Conservation (phyloP, 2,113 vertebrate species). For the Ammodramus savannarum region DNA sequence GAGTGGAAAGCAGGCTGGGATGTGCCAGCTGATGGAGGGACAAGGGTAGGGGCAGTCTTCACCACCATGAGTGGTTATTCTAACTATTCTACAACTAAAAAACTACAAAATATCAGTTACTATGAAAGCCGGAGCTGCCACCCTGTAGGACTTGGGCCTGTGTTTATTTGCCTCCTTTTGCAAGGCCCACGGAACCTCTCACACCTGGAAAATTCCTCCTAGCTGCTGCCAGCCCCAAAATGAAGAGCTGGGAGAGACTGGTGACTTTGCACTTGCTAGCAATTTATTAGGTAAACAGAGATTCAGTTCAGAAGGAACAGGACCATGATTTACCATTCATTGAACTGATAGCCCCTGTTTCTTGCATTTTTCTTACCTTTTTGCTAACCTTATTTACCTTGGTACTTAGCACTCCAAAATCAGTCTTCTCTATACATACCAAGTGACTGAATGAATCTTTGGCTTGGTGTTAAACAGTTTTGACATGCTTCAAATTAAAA, state of each 20-base stretch:
- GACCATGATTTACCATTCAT: not conserved
- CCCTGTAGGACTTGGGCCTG: not conserved
- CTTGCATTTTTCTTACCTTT: not conserved
- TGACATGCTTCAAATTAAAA: not conserved
- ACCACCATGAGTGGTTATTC: not conserved
- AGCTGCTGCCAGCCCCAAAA: not conserved
- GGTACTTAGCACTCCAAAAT: not conserved
- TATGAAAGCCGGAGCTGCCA: not conserved
- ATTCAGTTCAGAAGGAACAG: not conserved
- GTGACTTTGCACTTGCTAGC: not conserved
- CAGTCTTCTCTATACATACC: not conserved
- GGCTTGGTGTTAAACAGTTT: not conserved
- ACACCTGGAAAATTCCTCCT: not conserved
- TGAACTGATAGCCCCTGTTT: not conserved
- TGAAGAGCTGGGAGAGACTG: not conserved
- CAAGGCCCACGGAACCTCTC: not conserved
- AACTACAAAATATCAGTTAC: not conserved
- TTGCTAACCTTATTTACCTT: not conserved
- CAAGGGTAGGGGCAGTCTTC: not conserved
- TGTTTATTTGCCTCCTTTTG: not conserved
- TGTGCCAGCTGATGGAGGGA: not conserved
- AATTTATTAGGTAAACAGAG: not conserved
- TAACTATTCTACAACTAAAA: not conserved
- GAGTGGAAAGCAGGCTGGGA: not conserved
- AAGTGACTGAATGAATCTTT: not conserved